These are phyloP conservation scores for Mus spicilegus DNA, from an alignment of 2,113 vertebrate genomes.

Conservation along the genomic window DNA sequence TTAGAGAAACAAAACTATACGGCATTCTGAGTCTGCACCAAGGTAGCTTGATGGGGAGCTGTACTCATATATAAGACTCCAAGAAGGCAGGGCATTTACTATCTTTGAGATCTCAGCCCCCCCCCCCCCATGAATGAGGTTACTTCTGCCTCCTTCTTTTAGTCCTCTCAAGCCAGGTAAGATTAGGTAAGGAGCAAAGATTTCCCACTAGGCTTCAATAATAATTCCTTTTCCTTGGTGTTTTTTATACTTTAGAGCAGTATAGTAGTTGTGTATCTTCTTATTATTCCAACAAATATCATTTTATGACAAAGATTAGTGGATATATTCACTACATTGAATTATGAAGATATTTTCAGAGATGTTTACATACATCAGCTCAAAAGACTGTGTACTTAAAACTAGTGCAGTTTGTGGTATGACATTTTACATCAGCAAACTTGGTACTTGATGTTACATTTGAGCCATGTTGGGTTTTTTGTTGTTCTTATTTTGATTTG, in stretches of 20 bases:
- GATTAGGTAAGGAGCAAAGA: not conserved
- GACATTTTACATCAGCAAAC: not conserved
- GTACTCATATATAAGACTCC: not conserved
- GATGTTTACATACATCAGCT: not conserved
- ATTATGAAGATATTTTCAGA: not conserved
- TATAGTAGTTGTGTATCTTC: not conserved
- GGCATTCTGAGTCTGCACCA: not conserved
- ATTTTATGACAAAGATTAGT: slow-evolving; percentile 13
- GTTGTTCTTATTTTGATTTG: not conserved
- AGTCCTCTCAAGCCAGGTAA: not conserved
- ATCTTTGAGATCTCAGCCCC: not conserved
- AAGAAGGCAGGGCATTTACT: not conserved
- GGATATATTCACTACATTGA: not conserved
- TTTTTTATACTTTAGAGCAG: slow-evolving; percentile 30
- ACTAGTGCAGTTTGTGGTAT: not conserved
- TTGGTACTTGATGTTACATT: not conserved
- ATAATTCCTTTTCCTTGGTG: not conserved
- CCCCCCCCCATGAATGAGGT: not conserved
- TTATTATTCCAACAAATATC: slow-evolving; percentile 38
- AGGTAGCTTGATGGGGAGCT: not conserved
- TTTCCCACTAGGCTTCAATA: not conserved
- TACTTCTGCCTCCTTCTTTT: not conserved
- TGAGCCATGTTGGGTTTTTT: not conserved
- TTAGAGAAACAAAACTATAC: slow-evolving; percentile 16
- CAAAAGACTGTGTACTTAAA: not conserved